Conservation (phyloP, 2,113 vertebrate genomes). For the Gavialis gangeticus region DNA sequence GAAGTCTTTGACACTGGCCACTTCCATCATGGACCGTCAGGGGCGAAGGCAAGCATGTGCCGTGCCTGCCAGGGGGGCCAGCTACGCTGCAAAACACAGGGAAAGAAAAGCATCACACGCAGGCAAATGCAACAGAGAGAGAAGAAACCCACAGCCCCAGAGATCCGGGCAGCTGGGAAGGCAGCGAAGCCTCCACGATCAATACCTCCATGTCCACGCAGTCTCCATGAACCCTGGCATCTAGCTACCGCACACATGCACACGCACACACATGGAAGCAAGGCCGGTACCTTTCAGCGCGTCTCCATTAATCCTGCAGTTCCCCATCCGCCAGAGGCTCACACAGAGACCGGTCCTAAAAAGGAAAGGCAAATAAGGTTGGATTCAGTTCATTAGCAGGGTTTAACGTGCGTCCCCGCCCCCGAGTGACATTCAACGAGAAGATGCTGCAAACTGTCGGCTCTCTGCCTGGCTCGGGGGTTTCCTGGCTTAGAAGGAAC, state of each 20-base stretch:
- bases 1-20: slow-evolving; percentile 89
- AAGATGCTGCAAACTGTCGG: not conserved
- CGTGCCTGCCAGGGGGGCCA: not conserved
- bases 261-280: accelerated
- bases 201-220: not conserved
- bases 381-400: not conserved
- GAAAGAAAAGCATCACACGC: not conserved
- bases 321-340: slow-evolving; percentile 23
- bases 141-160: accelerated
- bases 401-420: slow-evolving; percentile 1
- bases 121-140: not conserved
- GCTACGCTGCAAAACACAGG: not conserved
- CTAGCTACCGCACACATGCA: not conserved
- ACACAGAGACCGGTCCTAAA: not conserved
- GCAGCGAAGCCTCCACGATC: not conserved
- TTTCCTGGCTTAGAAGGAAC: not conserved
- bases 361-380: not conserved
- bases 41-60: not conserved
- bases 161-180: not conserved
- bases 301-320: not conserved
- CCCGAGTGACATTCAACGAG: not conserved
- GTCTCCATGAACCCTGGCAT: not conserved
- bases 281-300: not conserved
- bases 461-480: not conserved
- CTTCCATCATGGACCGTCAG: slow-evolving; percentile 80